Evolutionary conservation across 2,113 vertebrate species (phyloP).

Genomic region (Colistium nudipinnis): DNA sequence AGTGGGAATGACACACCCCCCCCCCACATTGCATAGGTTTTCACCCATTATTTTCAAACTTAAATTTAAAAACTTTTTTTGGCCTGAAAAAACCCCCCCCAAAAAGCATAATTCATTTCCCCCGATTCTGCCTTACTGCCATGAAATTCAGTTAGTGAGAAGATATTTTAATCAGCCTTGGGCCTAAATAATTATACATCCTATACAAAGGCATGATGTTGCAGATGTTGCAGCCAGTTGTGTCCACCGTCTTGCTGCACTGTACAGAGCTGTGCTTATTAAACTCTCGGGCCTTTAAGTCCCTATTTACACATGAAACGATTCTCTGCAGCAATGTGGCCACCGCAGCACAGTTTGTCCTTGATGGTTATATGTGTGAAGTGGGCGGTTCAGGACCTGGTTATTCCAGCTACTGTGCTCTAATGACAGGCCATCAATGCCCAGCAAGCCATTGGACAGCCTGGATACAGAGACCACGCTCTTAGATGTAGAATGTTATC

Average conservation of each 20-base stretch:
- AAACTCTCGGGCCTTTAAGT: conserved; percentile 5
- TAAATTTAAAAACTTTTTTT: not conserved
- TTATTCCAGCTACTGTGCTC: conserved; percentile 36
- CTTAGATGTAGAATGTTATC: conserved; percentile 69
- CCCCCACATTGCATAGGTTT: too few relatives aligned
- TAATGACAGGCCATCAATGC: conserved; percentile 44
- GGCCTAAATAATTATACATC: too few relatives aligned
- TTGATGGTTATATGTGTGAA: conserved; percentile 17
- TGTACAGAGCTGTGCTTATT: not conserved
- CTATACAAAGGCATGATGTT: too few relatives aligned
- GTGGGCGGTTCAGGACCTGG: conserved; percentile 32
- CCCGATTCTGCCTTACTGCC: not conserved
- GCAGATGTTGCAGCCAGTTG: not conserved
- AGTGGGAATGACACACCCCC: not conserved
- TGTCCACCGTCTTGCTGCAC: too few relatives aligned
- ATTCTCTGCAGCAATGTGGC: conserved; percentile 23
- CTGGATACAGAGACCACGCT: conserved; percentile 46
- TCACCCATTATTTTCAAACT: not conserved
- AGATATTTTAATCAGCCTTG: too few relatives aligned
- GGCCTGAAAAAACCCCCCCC: not conserved
- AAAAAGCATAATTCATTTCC: not conserved
- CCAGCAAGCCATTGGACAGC: conserved; percentile 51
- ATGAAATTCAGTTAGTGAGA: too few relatives aligned
- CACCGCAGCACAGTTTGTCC: not conserved
- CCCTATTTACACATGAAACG: conserved; percentile 22